phyloP scores from a whole-genome alignment of 2,888 invertebrate genomes.

The Phasia obesa region DNA sequence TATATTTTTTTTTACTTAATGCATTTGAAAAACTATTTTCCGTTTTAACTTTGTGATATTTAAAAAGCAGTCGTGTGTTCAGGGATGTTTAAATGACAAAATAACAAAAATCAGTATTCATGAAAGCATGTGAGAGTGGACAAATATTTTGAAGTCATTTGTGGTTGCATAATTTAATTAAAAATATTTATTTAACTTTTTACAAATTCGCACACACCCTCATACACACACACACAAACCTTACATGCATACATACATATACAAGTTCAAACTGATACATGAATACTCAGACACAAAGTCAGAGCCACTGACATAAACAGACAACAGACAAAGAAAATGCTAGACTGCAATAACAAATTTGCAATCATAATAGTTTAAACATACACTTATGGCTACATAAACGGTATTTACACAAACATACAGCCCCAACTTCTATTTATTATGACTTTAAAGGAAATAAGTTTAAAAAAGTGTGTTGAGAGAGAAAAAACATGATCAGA shows the following conservation, averaged over 20 bases:
- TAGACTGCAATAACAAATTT: slow-evolving; percentile 18
- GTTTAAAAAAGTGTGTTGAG: slow-evolving; percentile 7
- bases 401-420: slow-evolving; percentile 1
- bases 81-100: neutral
- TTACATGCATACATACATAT: neutral
- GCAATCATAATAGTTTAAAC: neutral
- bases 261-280: neutral
- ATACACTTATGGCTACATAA: neutral
- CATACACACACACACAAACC: too few species aligned
- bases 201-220: slow-evolving; percentile 31
- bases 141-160: slow-evolving; percentile 70
- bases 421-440: neutral
- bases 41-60: slow-evolving; percentile 27
- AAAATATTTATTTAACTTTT: slow-evolving; percentile 74
- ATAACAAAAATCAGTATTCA: slow-evolving; percentile 58
- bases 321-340: slow-evolving; percentile 41
- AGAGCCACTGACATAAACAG: slow-evolving; percentile 29
- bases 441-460: slow-evolving; percentile 34
- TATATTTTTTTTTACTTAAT: slow-evolving; percentile 3
- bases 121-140: slow-evolving; percentile 60
- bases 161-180: slow-evolving; percentile 77
- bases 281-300: neutral
- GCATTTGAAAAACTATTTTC: slow-evolving; percentile 35
- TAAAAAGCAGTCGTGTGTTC: slow-evolving; percentile 2
- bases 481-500: neutral